These are phyloP conservation scores for Phaetusa simplex DNA, from an alignment of 2,113 vertebrate species.

Conservation along the genomic window DNA sequence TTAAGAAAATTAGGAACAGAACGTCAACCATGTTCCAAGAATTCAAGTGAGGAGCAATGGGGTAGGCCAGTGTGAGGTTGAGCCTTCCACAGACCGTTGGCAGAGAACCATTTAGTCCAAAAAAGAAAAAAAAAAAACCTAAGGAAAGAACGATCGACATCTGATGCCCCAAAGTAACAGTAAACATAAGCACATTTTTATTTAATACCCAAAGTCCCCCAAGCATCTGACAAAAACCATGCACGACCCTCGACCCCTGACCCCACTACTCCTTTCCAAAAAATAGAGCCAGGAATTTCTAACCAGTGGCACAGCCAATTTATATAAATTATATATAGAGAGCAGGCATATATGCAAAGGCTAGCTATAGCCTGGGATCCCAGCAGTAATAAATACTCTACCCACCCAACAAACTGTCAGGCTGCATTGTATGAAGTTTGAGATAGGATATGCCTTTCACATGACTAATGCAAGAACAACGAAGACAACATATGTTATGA, in stretches of 20 bases:
- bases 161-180: not conserved
- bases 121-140: not conserved
- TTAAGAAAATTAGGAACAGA: not conserved
- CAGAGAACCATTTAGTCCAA: not conserved
- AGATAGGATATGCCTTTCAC: conserved; percentile 32
- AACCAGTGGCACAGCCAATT: not conserved
- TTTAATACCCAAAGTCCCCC: not conserved
- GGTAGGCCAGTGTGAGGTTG: not conserved
- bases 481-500: conserved; percentile 44
- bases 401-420: conserved; percentile 36
- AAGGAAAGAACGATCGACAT: not conserved
- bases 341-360: not conserved
- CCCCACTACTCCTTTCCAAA: not conserved
- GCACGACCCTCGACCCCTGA: not conserved
- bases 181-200: not conserved
- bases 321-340: not conserved
- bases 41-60: not conserved
- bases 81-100: not conserved
- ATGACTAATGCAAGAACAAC: conserved; percentile 55
- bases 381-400: conserved; percentile 40
- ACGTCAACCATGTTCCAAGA: not conserved
- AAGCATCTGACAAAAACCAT: not conserved
- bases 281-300: not conserved
- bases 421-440: conserved; percentile 14
- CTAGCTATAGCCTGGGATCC: not conserved